A percentile compares a stretch with the other conserved stretches of the same genome.
phyloP scores from a whole-genome alignment of 2,888 invertebrate genomes.

The Odontocolon sp. region DNA sequence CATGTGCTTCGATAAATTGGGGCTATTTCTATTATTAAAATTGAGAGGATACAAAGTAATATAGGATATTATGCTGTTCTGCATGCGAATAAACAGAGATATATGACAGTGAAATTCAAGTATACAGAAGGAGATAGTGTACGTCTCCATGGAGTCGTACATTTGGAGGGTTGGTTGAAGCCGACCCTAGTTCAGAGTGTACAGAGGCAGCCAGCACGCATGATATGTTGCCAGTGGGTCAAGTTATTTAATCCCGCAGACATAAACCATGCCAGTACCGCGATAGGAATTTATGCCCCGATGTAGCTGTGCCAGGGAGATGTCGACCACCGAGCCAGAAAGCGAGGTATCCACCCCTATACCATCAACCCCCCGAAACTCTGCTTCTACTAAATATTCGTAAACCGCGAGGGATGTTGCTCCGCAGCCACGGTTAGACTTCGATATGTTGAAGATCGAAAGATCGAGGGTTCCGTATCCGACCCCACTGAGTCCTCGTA shows the following conservation, averaged over 20 bases:
- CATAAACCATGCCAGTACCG: conserved; percentile 76
- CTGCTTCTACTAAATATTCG: conserved; percentile 61
- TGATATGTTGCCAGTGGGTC: conserved; percentile 79
- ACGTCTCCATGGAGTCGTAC: conserved; percentile 42
- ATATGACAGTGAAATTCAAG: conserved; percentile 40
- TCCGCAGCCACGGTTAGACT: conserved; percentile 1
- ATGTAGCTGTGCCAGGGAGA: conserved; percentile 65
- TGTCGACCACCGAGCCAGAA: conserved; percentile 58
- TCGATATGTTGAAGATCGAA: conserved; percentile 1
- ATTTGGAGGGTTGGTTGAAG: conserved; percentile 28
- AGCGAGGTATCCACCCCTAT: conserved; percentile 27
- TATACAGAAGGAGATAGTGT: conserved; percentile 18
- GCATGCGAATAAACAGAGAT: conserved; percentile 27
- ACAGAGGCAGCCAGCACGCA: conserved; percentile 55
- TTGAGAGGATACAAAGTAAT: not conserved
- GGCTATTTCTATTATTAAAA: too few species aligned
- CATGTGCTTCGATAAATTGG: too few species aligned
- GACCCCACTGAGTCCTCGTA: not conserved
- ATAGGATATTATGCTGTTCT: not conserved
- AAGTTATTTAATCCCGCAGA: conserved; percentile 79
- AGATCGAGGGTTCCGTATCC: conserved; percentile 2
- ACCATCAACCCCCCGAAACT: conserved; percentile 14
- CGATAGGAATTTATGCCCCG: conserved; percentile 73
- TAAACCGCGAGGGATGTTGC: conserved; percentile 42
- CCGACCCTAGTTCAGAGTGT: conserved; percentile 14